phyloP scores from a whole-genome alignment of 2,113 vertebrate genomes.

The Apodemus sylvaticus region DNA sequence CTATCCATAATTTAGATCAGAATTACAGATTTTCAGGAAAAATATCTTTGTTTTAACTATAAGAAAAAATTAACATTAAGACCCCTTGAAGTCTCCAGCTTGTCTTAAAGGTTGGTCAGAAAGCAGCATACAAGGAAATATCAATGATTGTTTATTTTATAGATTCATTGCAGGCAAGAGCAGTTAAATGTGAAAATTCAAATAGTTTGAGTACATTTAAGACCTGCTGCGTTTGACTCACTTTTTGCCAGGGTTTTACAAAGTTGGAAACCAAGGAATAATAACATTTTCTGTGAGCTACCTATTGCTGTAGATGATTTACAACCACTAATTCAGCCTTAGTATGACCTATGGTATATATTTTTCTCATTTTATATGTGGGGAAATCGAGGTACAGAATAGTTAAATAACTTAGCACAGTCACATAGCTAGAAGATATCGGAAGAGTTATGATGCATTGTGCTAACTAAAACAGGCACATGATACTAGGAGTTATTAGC shows the following conservation, averaged over 20 bases:
- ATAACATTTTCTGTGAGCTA: not conserved
- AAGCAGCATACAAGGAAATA: conserved; percentile 42
- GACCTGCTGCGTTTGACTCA: not conserved
- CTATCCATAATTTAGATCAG: conserved; percentile 12
- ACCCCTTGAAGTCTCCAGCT: conserved; percentile 50
- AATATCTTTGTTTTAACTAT: conserved; percentile 43
- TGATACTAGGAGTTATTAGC: not conserved
- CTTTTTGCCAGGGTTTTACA: not conserved
- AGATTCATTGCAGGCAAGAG: not conserved
- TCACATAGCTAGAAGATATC: not conserved
- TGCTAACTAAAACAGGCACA: not conserved
- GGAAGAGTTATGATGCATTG: not conserved
- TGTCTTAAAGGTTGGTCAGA: conserved; percentile 76
- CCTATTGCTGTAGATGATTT: not conserved
- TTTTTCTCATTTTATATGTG: not conserved
- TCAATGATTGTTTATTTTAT: not conserved
- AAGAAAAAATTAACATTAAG: conserved; percentile 23
- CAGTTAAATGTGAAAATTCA: conserved; percentile 1
- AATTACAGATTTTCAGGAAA: conserved; percentile 25
- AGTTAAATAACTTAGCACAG: not conserved
- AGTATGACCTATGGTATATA: not conserved
- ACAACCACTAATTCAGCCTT: not conserved
- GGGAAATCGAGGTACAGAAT: not conserved
- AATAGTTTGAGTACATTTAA: not conserved
- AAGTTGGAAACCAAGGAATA: not conserved